Conservation (phyloP, 2,888 invertebrate genomes). For the Apamea anceps region DNA sequence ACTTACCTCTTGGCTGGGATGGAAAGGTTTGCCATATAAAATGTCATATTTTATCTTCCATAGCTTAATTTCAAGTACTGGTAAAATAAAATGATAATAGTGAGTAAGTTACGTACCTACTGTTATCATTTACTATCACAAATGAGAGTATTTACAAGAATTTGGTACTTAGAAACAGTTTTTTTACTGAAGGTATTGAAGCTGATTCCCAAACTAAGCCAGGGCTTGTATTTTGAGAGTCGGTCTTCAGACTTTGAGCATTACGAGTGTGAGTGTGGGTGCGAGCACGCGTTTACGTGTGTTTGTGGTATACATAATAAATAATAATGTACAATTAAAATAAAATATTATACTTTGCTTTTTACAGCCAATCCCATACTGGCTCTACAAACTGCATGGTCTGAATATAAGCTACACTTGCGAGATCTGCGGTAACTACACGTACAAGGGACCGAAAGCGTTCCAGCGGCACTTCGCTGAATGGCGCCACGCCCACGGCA, state of each 20-base stretch:
- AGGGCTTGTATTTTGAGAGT: neutral
- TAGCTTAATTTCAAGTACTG: neutral
- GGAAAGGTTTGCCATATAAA: slow-evolving; percentile 93
- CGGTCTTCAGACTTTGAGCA: neutral
- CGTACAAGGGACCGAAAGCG: slow-evolving; percentile 99
- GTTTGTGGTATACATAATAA: neutral
- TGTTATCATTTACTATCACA: neutral
- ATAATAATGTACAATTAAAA: neutral
- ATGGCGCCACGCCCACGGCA: slow-evolving; percentile 97
- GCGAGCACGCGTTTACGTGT: neutral
- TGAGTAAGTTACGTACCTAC: neutral
- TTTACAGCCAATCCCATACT: slow-evolving; percentile 94
- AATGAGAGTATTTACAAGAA: neutral
- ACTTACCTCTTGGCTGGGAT: slow-evolving; percentile 99
- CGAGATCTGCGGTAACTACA: slow-evolving; percentile 99
- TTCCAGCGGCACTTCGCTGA: slow-evolving; percentile 99
- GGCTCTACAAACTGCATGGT: slow-evolving; percentile 99
- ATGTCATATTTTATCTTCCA: neutral
- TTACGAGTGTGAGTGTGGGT: neutral
- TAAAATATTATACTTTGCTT: slow-evolving; percentile 11
- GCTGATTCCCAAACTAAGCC: neutral
- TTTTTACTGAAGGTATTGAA: neutral
- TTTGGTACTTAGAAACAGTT: neutral
- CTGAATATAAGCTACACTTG: slow-evolving; percentile 99
- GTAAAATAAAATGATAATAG: neutral